Evolutionary conservation across 2,888 invertebrate species (phyloP).

Genomic region (Adelphocoris suturalis): DNA sequence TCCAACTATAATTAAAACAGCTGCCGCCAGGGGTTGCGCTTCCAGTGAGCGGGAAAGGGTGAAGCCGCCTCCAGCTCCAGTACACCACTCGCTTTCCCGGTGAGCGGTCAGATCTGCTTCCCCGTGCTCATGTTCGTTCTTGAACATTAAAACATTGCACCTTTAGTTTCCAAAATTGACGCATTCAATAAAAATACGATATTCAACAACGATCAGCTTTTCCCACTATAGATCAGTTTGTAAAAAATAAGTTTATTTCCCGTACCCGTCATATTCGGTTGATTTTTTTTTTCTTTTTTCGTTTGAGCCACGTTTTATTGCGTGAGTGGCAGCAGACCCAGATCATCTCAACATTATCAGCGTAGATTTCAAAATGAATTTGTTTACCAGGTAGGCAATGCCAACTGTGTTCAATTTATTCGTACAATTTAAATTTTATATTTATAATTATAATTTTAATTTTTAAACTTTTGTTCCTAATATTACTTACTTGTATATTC

Average conservation of each 20-base stretch:
- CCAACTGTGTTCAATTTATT: too few species aligned
- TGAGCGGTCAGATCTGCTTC: not conserved
- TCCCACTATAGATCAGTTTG: not conserved
- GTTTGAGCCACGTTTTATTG: not conserved
- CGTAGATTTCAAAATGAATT: not conserved
- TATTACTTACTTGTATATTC: not conserved
- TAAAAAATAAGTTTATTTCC: not conserved
- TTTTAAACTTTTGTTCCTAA: too few species aligned
- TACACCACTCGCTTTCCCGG: conserved; percentile 23
- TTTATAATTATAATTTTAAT: not conserved
- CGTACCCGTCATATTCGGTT: not conserved
- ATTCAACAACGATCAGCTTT: not conserved
- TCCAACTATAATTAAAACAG: not conserved
- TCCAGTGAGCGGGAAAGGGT: conserved; percentile 17
- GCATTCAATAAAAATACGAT: not conserved
- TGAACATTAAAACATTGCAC: not conserved
- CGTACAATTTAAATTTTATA: not conserved
- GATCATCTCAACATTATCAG: not conserved
- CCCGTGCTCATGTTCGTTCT: not conserved
- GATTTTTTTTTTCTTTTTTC: not conserved
- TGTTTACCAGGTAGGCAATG: not conserved
- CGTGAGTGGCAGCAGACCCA: not conserved
- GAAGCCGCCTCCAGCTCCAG: conserved; percentile 26
- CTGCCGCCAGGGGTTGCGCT: conserved; percentile 29
- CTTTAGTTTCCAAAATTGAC: not conserved